Conservation (phyloP, 2,797 vertebrate genomes). For the Rhinatrema bivittatum region DNA sequence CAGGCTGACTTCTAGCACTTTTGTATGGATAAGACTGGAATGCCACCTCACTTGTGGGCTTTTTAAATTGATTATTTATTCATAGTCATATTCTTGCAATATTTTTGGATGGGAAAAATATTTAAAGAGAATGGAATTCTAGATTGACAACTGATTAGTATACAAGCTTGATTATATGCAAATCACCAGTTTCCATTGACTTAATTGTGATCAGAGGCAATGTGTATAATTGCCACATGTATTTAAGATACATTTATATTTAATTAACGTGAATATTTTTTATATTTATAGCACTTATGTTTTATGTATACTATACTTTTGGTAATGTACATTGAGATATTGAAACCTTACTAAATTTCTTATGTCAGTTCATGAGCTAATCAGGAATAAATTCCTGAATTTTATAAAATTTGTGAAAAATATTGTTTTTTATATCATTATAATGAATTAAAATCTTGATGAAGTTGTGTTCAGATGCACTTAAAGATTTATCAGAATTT, state of each 20-base stretch:
- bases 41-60: background rate
- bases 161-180: slow-evolving; percentile 73
- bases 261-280: slow-evolving; percentile 77
- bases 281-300: slow-evolving; percentile 75
- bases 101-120: slow-evolving; percentile 1
- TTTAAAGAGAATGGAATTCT: slow-evolving; percentile 42
- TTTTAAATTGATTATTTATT: slow-evolving; percentile 12
- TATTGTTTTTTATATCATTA: too few species aligned
- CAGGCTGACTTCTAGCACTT: too few species aligned
- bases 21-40: too few species aligned
- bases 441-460: too few species aligned
- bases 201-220: slow-evolving; percentile 74
- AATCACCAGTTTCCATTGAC: slow-evolving; percentile 70
- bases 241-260: slow-evolving; percentile 78
- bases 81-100: slow-evolving; percentile 7
- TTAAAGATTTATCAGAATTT: too few species aligned
- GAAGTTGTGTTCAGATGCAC: too few species aligned
- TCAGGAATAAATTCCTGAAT: too few species aligned
- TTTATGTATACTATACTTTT: slow-evolving; percentile 50
- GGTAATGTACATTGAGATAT: too few species aligned
- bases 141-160: slow-evolving; percentile 71
- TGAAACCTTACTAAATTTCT: too few species aligned
- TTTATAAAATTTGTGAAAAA: too few species aligned
- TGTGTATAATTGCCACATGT: slow-evolving; percentile 69
- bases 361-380: too few species aligned